Conservation (phyloP, 1,140 invertebrate genomes). For the Chironomus striatipennis region DNA sequence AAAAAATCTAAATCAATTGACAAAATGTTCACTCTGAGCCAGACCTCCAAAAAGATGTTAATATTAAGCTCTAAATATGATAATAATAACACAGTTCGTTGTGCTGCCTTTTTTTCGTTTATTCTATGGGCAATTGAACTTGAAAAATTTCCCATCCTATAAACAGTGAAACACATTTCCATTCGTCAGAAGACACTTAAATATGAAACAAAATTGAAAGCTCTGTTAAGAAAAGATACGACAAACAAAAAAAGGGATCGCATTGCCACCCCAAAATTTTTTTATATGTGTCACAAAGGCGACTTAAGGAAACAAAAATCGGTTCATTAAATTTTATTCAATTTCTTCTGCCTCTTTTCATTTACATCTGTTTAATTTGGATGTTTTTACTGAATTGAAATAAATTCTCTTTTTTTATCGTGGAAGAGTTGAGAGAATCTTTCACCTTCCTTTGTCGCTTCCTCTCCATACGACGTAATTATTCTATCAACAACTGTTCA, state of each 20-base stretch:
- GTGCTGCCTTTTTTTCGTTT: not conserved
- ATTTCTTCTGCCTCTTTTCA: not conserved
- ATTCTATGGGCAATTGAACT: constrained; percentile 14
- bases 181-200: not conserved
- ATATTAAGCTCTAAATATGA: constrained; percentile 9
- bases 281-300: not conserved
- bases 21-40: too few species aligned
- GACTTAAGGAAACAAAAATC: not conserved
- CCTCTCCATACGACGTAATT: too few species aligned
- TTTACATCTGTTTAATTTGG: not conserved
- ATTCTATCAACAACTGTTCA: too few species aligned
- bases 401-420: too few species aligned
- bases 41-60: too few species aligned
- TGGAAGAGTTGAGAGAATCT: too few species aligned
- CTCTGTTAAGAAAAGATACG: not conserved
- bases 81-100: constrained; percentile 13
- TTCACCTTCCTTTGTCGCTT: too few species aligned
- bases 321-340: not conserved
- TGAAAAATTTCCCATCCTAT: not conserved
- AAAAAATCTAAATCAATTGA: too few species aligned
- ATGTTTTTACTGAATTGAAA: too few species aligned
- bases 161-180: not conserved
- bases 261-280: too few species aligned
- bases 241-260: not conserved
- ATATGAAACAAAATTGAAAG: not conserved